Evolutionary conservation across 2,797 vertebrate genomes (phyloP).

Genomic region (Anableps anableps): DNA sequence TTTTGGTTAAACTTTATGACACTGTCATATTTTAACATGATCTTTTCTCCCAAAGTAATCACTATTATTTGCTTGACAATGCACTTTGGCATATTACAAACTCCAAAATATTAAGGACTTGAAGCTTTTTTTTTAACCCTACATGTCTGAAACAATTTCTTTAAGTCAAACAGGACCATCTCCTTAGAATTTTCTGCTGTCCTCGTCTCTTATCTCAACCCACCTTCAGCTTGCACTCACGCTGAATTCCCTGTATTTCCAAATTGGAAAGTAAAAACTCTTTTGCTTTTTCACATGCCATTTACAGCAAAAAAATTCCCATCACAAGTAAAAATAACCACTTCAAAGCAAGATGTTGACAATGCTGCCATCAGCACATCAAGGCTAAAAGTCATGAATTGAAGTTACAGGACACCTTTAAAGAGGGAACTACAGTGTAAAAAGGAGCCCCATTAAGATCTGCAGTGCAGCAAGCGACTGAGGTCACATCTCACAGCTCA

Average conservation of each 20-base stretch:
- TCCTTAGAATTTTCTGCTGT: not conserved
- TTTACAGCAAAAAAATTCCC: slow-evolving; percentile 3
- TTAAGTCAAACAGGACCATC: not conserved
- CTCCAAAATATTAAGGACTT: not conserved
- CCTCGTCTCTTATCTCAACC: not conserved
- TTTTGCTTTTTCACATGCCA: not conserved
- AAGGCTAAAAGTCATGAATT: slow-evolving; percentile 15
- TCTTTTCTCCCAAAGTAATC: slow-evolving; percentile 9
- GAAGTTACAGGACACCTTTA: not conserved
- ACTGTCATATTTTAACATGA: not conserved
- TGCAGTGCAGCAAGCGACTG: not conserved
- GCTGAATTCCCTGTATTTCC: not conserved
- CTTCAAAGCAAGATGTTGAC: slow-evolving; percentile 26
- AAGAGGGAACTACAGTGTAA: slow-evolving; percentile 2
- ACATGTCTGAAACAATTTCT: not conserved
- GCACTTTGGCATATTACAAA: not conserved
- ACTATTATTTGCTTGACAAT: not conserved
- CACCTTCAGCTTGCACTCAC: not conserved
- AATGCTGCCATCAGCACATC: slow-evolving; percentile 22
- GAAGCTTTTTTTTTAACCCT: not conserved
- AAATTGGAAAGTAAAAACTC: not conserved
- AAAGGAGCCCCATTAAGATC: slow-evolving; percentile 14
- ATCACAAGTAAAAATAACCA: not conserved
- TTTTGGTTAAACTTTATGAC: not conserved
- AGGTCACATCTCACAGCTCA: slow-evolving; percentile 8